phyloP scores from a whole-genome alignment of 2,888 invertebrate species.

The Amaurobius ferox region DNA sequence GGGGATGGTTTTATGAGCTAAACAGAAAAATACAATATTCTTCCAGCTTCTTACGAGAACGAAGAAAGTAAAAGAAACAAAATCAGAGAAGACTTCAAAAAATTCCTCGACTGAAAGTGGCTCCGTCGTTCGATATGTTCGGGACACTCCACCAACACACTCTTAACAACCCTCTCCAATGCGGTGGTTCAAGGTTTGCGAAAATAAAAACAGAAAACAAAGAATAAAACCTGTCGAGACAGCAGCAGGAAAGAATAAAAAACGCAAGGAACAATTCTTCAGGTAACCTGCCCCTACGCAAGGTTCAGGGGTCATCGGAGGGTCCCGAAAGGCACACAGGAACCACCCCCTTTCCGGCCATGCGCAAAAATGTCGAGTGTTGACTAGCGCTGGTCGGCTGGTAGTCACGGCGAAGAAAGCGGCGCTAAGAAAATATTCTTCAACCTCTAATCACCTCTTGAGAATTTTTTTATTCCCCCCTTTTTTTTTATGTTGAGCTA shows the following conservation, averaged over 20 bases:
- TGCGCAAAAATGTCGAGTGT: slow-evolving; percentile 67
- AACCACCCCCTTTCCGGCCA: slow-evolving; percentile 66
- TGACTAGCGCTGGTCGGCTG: slow-evolving; percentile 62
- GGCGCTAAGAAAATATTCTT: slow-evolving; percentile 64
- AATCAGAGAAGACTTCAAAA: not conserved
- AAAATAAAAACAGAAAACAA: slow-evolving; percentile 53
- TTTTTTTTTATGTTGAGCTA: not conserved
- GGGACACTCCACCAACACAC: not conserved
- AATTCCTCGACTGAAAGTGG: not conserved
- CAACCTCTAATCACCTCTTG: slow-evolving; percentile 68
- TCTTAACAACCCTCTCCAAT: slow-evolving; percentile 16
- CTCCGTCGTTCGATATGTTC: slow-evolving; percentile 3
- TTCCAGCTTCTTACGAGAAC: not conserved
- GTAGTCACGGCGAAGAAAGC: slow-evolving; percentile 52
- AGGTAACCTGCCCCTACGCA: slow-evolving; percentile 67
- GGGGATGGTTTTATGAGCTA: no score
- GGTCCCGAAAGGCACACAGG: slow-evolving; percentile 61
- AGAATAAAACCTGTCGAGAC: slow-evolving; percentile 31
- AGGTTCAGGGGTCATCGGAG: slow-evolving; percentile 54
- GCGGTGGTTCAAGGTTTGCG: slow-evolving; percentile 23
- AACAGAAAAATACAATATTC: not conserved
- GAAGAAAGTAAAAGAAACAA: not conserved
- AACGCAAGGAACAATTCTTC: slow-evolving; percentile 24
- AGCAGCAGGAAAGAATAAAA: slow-evolving; percentile 18
- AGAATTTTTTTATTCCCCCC: slow-evolving; percentile 9